phyloP scores from a whole-genome alignment of 2,888 invertebrate genomes.

The Acheta domesticus region DNA sequence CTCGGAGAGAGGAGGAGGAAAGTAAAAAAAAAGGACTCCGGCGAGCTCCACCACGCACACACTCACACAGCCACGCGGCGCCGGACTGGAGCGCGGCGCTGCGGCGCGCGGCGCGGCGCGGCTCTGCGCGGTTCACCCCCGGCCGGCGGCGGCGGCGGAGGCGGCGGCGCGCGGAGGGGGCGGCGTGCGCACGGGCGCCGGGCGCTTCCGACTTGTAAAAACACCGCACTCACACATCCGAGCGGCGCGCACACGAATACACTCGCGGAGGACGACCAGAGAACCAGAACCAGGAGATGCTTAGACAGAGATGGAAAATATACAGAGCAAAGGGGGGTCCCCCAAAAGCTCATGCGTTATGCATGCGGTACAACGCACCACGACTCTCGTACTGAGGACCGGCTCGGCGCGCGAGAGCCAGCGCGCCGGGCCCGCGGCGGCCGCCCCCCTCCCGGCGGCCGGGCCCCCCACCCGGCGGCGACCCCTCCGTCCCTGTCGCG shows the following conservation, averaged over 20 bases:
- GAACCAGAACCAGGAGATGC: constrained; percentile 42
- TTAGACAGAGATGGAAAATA: constrained; percentile 33
- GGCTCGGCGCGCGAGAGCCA: constrained; percentile 23
- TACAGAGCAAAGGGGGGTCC: constrained; percentile 18
- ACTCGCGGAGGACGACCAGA: constrained; percentile 40
- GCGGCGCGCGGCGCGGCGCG: constrained; percentile 29
- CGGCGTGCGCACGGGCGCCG: constrained; percentile 32
- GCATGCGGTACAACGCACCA: constrained; percentile 51
- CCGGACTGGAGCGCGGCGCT: background rate
- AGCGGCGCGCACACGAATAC: constrained; percentile 22
- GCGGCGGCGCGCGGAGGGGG: constrained; percentile 29
- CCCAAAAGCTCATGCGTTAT: constrained; percentile 56
- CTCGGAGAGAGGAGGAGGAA: constrained; percentile 20
- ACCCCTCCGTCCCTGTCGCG: constrained; percentile 39
- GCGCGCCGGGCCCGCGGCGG: constrained; percentile 27
- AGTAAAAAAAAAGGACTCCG: constrained; percentile 27
- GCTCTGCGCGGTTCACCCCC: constrained; percentile 34
- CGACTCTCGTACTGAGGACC: constrained; percentile 38
- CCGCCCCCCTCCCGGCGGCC: constrained; percentile 24
- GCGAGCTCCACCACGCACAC: constrained; percentile 30
- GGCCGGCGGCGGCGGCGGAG: constrained; percentile 30
- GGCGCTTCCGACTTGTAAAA: constrained; percentile 29
- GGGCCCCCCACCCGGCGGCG: background rate
- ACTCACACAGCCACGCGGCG: constrained; percentile 25
- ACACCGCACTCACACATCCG: constrained; percentile 32